Percentiles rank a stretch among this genome's conserved stretches.
These are phyloP conservation scores for Nyctibius bracteatus DNA, from an alignment of 2,113 vertebrate species.

Conservation along the genomic window DNA sequence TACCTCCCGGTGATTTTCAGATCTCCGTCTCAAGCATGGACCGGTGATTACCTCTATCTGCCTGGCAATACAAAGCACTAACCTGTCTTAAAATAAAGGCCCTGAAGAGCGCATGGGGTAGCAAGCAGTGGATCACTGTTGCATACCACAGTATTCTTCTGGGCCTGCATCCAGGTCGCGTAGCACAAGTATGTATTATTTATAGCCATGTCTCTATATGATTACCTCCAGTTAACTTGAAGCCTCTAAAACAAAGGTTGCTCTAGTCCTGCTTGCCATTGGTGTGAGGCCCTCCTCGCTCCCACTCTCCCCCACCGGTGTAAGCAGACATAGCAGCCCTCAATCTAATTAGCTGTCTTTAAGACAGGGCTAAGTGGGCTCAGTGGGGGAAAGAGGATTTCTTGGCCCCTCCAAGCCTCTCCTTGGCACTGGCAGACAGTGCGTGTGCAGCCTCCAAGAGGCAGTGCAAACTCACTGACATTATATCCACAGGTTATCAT, in stretches of 20 bases:
- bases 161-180: background rate
- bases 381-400: slow-evolving; percentile 55
- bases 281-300: background rate
- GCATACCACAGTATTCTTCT: background rate
- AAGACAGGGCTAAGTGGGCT: slow-evolving; percentile 64
- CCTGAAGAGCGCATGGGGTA: rapidly evolving
- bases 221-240: slow-evolving; percentile 44
- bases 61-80: background rate
- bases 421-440: slow-evolving; percentile 17
- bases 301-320: background rate
- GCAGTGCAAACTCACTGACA: slow-evolving; percentile 79
- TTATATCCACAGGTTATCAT: slow-evolving; percentile 95
- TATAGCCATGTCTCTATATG: background rate
- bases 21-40: background rate
- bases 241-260: slow-evolving; percentile 44
- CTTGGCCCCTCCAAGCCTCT: slow-evolving; percentile 52
- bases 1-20: background rate
- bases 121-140: background rate
- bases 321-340: slow-evolving; percentile 24
- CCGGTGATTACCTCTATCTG: background rate
- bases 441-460: slow-evolving; percentile 67
- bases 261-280: background rate
- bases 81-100: slow-evolving; percentile 3
- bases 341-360: slow-evolving; percentile 69
- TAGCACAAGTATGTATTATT: background rate